Percentiles rank a stretch among this genome's conserved stretches.
phyloP scores from a whole-genome alignment of 2,113 vertebrate species.

The Dunckerocampus dactyliophorus region DNA sequence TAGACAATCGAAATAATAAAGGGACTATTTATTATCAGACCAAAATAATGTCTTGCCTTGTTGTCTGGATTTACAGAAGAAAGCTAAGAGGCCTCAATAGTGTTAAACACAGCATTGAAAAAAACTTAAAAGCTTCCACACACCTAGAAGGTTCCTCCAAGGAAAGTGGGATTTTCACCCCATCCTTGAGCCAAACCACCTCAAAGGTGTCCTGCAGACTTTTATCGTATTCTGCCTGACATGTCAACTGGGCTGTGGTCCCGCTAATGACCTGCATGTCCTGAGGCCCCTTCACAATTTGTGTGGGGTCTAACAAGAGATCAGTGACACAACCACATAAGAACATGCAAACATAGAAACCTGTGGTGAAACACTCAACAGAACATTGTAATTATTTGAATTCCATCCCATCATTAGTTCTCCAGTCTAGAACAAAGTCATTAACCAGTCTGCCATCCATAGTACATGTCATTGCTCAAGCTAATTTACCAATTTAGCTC shows the following conservation, averaged over 20 bases:
- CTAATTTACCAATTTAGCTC: not conserved
- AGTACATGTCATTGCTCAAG: not conserved
- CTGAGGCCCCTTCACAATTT: conserved; percentile 74
- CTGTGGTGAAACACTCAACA: too few species aligned
- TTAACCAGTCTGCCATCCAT: not conserved
- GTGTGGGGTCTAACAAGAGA: conserved; percentile 78
- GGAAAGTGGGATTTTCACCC: conserved; percentile 68
- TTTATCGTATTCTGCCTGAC: conserved; percentile 76
- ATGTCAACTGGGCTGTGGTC: conserved; percentile 74
- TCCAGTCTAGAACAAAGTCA: not conserved
- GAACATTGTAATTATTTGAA: not conserved
- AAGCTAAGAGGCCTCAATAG: too few species aligned
- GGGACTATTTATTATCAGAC: too few species aligned
- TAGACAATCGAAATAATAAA: too few species aligned
- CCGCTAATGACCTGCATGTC: conserved; percentile 72
- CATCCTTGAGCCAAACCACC: conserved; percentile 84
- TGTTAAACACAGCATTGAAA: not conserved
- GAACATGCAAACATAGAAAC: not conserved
- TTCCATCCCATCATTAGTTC: not conserved
- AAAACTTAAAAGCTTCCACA: conserved; percentile 1
- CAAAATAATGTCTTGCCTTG: too few species aligned
- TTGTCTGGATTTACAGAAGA: too few species aligned
- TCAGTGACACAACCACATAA: not conserved
- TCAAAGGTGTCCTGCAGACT: conserved; percentile 77
- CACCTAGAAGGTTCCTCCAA: conserved; percentile 76